Percentiles rank a stretch among this genome's conserved stretches.
These are phyloP conservation scores for Harpalus rubripes DNA, from an alignment of 2,888 invertebrate genomes.

Conservation along the genomic window DNA sequence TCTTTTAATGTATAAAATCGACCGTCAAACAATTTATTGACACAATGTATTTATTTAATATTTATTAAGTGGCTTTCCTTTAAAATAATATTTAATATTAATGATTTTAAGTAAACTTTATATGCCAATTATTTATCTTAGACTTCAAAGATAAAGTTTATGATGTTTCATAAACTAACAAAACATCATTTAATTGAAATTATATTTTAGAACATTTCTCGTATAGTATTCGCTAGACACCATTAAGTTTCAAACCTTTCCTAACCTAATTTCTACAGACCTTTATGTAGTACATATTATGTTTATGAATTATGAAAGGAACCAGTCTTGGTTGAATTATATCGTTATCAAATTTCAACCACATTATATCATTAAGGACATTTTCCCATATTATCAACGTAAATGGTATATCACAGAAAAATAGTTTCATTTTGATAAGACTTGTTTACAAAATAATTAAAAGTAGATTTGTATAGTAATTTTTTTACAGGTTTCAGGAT, in stretches of 20 bases:
- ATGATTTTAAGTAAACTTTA: not conserved
- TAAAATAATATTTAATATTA: not conserved
- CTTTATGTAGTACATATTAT: not conserved
- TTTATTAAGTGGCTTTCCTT: too few species aligned
- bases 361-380: not conserved
- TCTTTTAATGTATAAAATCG: too few species aligned
- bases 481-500: too few species aligned
- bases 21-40: too few species aligned
- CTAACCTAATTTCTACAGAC: not conserved
- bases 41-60: too few species aligned
- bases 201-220: not conserved
- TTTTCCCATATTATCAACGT: not conserved
- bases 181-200: not conserved
- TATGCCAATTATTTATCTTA: not conserved
- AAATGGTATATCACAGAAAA: too few species aligned
- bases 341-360: not conserved
- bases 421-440: too few species aligned
- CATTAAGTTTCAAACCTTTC: slow-evolving; percentile 3
- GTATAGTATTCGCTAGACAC: not conserved
- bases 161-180: not conserved
- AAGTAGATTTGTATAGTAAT: too few species aligned
- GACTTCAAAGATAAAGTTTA: not conserved
- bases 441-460: too few species aligned
- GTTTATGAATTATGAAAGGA: not conserved
- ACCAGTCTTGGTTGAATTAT: not conserved